Evolutionary conservation across 2,113 vertebrate genomes (phyloP), one percentile per base, ranked within the genome.

Genomic region (Panthera uncia): DNA sequence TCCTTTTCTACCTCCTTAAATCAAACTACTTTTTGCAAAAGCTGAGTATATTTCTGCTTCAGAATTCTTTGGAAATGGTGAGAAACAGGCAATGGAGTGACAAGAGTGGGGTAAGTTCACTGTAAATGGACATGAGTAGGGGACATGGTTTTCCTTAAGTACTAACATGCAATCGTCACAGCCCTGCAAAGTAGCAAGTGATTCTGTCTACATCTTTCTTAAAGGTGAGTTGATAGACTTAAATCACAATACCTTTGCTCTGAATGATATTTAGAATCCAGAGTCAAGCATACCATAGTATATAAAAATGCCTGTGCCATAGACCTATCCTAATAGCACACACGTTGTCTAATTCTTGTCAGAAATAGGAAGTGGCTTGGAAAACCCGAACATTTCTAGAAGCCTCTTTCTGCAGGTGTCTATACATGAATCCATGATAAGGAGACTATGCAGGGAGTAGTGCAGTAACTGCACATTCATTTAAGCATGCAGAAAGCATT

Each of bases 251-350:
- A 48, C 76, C 69, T 85, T 41, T 94, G 38, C 63, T 88, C 71
- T 29, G 50, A 92, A n/a, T 73, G 86, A 82, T 95, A 55, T 66
- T 69, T 92, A 65, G 96, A 88, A 80, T 87, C 92, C 48, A 57
- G 87, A 97, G 83, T 57, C 90, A 41, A 76, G 89, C 52, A 79
- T 41, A 85, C 85, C 82, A 74, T 9, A 0, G 1, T 92, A 48
- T 48, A 63, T 90, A 93, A 94, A 89, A 93, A 93, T 29, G 73
- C 38, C 23, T 74, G 11, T 41, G 96, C 41, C 52, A 50, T 69
- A 82, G 0, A 0, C 78, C 78, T 92, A 38, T 57, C 94, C 81
- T 88, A 79, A 89, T 61, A 78, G 38, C 50, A 78, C 33, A 61
- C 38, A 71, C 55, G n/a, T 63, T 48, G 45, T 89, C 86, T 83